Conservation (phyloP, 2,113 vertebrate genomes). For the Piprites chloris region DNA sequence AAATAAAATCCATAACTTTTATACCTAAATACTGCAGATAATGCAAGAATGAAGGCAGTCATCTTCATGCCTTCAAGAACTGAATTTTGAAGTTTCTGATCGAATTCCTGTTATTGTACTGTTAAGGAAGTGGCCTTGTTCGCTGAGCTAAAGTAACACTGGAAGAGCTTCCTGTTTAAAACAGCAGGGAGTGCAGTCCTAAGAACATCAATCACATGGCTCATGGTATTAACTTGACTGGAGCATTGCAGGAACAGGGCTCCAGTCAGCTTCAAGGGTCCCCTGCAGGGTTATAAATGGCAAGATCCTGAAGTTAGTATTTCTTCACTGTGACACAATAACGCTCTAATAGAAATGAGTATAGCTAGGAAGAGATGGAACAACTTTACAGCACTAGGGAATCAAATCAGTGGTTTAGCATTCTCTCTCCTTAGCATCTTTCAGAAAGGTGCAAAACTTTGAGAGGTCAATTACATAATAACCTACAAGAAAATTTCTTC, state of each 20-base stretch:
- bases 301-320: neutral
- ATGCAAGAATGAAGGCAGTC: neutral
- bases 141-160: neutral
- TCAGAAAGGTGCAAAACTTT: neutral
- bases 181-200: neutral
- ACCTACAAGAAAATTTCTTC: neutral
- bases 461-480: neutral
- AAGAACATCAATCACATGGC: neutral
- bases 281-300: neutral
- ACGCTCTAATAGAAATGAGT: neutral
- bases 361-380: neutral
- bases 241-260: neutral
- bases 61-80: neutral
- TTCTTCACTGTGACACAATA: neutral
- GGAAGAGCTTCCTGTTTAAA: slow-evolving; percentile 59
- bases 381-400: neutral
- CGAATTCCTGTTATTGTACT: slow-evolving; percentile 53
- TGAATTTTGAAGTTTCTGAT: slow-evolving; percentile 33
- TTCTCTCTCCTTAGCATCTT: neutral
- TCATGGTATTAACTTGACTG: neutral
- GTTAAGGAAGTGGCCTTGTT: slow-evolving; percentile 40
- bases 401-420: neutral
- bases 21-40: neutral
- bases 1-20: neutral
- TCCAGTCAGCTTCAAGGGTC: neutral